Conservation (phyloP, 2,888 invertebrate species). For the Scaeva pyrastri region DNA sequence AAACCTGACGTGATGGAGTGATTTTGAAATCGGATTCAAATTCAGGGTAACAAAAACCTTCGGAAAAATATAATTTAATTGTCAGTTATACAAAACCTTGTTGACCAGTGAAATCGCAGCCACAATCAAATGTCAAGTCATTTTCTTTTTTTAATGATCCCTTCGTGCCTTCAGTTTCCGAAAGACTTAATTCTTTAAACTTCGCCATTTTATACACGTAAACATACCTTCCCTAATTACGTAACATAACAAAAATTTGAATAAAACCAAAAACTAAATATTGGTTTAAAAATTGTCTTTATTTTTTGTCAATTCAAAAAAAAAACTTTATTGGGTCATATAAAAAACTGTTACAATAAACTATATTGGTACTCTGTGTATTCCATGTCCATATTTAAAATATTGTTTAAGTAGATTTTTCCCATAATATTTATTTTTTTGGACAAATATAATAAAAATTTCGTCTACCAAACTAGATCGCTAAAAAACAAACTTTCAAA, state of each 20-base stretch:
- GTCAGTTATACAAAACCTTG: too few species aligned
- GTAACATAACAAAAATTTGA: not conserved
- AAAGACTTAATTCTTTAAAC: too few species aligned
- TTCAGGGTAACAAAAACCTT: too few species aligned
- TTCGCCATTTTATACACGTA: too few species aligned
- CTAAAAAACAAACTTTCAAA: conserved; percentile 71
- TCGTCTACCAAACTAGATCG: conserved; percentile 56
- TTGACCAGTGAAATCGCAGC: too few species aligned
- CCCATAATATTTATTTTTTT: conserved; percentile 50
- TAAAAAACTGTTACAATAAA: conserved; percentile 36
- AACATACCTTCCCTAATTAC: too few species aligned
- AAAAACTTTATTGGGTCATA: conserved; percentile 39
- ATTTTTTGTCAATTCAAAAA: not conserved
- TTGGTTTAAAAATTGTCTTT: conserved; percentile 8
- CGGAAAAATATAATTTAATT: too few species aligned
- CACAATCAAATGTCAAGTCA: too few species aligned
- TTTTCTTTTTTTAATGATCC: too few species aligned
- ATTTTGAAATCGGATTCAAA: too few species aligned
- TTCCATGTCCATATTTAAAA: not conserved
- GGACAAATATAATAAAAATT: conserved; percentile 63
- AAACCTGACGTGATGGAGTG: too few species aligned
- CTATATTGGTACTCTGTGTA: not conserved
- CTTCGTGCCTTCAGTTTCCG: too few species aligned
- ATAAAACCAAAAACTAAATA: conserved; percentile 26
- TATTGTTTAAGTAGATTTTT: not conserved